These are phyloP conservation scores for Ptychochromis oligacanthus DNA, from an alignment of 2,113 vertebrate genomes.

Conservation along the genomic window DNA sequence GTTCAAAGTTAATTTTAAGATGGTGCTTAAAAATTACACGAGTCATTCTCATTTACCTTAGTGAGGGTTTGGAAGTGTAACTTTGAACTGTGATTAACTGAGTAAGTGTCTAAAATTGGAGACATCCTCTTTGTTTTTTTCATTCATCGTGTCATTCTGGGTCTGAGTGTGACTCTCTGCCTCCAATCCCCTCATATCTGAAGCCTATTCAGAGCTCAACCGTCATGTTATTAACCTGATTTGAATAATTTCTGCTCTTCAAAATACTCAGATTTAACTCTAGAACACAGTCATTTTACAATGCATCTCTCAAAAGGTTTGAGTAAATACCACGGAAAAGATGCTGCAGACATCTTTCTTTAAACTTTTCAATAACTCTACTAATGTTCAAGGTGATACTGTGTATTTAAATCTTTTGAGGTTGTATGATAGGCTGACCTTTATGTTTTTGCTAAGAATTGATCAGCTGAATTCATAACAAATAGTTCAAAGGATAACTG, in stretches of 20 bases:
- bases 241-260: neutral
- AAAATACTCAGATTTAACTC: too few relatives aligned
- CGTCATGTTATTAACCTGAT: neutral
- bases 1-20: slow-evolving; percentile 37
- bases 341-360: too few relatives aligned
- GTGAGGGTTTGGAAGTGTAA: slow-evolving; percentile 5
- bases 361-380: too few relatives aligned
- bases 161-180: neutral
- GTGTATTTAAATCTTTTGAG: too few relatives aligned
- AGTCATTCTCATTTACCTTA: slow-evolving; percentile 9
- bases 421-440: too few relatives aligned
- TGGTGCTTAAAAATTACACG: neutral
- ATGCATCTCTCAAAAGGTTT: too few relatives aligned
- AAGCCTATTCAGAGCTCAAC: neutral
- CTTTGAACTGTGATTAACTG: slow-evolving; percentile 13
- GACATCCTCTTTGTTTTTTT: neutral
- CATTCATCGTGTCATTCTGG: neutral
- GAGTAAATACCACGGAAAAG: too few relatives aligned
- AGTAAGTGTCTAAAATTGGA: slow-evolving; percentile 9
- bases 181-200: neutral
- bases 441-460: too few relatives aligned
- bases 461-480: too few relatives aligned
- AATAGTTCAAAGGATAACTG: too few relatives aligned
- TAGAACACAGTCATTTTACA: too few relatives aligned
- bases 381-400: too few relatives aligned